These are phyloP conservation scores for Leucoraja ocellata DNA, from an alignment of 2,797 vertebrate species.

Conservation along the genomic window DNA sequence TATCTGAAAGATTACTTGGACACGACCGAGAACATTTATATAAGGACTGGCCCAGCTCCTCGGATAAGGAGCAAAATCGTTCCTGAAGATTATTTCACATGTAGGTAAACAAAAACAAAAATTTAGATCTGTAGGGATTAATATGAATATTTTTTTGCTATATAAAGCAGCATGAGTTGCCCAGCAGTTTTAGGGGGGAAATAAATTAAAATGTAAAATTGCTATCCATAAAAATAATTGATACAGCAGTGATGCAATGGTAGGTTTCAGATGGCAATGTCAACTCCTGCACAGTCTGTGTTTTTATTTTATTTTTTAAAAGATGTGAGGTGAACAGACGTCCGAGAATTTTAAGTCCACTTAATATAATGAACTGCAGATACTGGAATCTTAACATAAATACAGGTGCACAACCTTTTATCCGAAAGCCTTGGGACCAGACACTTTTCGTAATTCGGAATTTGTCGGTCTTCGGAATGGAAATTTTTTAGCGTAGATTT, in stretches of 20 bases:
- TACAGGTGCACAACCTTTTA: too few relatives aligned
- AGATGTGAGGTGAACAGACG: neutral
- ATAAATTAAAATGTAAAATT: neutral
- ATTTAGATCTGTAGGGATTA: neutral
- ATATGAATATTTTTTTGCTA: neutral
- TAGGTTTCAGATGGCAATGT: neutral
- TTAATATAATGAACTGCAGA: too few relatives aligned
- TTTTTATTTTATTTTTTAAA: too few relatives aligned
- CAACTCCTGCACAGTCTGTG: neutral
- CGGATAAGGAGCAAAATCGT: neutral
- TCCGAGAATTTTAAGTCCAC: neutral
- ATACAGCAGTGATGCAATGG: neutral
- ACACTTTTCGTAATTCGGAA: too few relatives aligned
- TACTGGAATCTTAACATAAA: too few relatives aligned
- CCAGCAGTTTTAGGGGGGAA: neutral
- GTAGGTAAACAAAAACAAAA: neutral
- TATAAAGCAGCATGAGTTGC: neutral
- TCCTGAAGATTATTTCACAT: constrained; percentile 16
- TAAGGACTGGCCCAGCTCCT: neutral
- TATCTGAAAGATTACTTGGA: neutral
- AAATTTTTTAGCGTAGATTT: too few relatives aligned
- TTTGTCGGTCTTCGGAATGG: too few relatives aligned
- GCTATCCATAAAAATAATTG: neutral
- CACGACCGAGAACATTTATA: neutral
- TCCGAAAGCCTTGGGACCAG: too few relatives aligned